phyloP scores from a whole-genome alignment of 2,113 vertebrate species.

The Camelus bactrianus region DNA sequence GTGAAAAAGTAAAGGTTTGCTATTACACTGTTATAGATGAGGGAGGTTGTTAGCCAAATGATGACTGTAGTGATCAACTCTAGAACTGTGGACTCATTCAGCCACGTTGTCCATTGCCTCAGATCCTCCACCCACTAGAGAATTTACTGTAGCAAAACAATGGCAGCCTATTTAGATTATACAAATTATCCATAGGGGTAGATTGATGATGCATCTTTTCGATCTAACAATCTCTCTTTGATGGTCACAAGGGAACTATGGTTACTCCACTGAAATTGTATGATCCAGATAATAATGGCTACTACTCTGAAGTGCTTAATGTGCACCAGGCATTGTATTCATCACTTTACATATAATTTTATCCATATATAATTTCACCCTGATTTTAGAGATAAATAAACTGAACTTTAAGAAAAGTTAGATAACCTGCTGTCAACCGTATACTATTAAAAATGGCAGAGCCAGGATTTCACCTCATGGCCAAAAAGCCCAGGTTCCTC shows the following conservation, averaged over 20 bases:
- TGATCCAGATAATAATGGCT: neutral
- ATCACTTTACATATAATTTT: neutral
- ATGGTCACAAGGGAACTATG: neutral
- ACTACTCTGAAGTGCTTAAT: neutral
- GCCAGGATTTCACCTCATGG: neutral
- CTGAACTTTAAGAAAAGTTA: neutral
- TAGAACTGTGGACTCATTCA: neutral
- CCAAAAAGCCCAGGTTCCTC: neutral
- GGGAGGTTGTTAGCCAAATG: neutral
- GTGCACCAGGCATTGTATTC: neutral
- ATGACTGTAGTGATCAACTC: neutral
- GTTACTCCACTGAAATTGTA: neutral
- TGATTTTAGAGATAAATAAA: neutral
- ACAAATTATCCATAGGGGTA: neutral
- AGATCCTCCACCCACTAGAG: neutral
- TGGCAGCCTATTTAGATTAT: neutral
- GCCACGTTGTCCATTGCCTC: neutral
- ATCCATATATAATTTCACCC: neutral
- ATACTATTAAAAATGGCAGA: neutral
- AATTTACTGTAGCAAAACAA: slow-evolving; percentile 20
- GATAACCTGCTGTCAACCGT: neutral
- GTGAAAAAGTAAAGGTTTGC: neutral
- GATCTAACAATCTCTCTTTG: neutral
- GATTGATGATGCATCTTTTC: neutral
- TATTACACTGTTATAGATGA: neutral